phyloP scores from a whole-genome alignment of 2,888 invertebrate species.

The Apocheima hispidaria region DNA sequence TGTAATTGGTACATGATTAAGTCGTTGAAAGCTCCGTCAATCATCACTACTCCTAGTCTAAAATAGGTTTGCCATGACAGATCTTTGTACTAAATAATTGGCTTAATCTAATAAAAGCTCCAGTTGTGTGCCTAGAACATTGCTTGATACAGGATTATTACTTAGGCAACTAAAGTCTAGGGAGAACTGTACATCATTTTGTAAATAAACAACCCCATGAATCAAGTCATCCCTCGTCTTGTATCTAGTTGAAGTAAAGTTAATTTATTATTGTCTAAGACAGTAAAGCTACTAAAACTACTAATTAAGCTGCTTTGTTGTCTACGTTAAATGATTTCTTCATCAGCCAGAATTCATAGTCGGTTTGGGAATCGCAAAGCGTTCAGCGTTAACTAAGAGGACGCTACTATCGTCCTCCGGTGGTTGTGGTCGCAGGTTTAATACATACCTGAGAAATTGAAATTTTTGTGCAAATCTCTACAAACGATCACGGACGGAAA shows the following conservation, averaged over 20 bases:
- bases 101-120: not conserved
- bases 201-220: not conserved
- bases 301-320: too few species aligned
- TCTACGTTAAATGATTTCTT: too few species aligned
- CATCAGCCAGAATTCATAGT: too few species aligned
- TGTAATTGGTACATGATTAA: too few species aligned
- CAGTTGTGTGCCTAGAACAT: not conserved
- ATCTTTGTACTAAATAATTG: slow-evolving; percentile 1
- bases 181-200: not conserved
- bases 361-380: too few species aligned
- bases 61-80: slow-evolving; percentile 3
- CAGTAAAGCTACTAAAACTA: too few species aligned
- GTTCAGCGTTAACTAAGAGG: too few species aligned
- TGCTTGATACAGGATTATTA: not conserved
- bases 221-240: not conserved
- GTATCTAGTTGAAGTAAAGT: too few species aligned
- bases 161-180: not conserved
- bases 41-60: not conserved
- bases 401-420: too few species aligned
- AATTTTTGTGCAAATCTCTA: not conserved
- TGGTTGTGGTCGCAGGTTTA: too few species aligned
- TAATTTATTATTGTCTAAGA: too few species aligned
- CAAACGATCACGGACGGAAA: not conserved
- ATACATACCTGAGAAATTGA: not conserved
- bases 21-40: not conserved